Conservation (phyloP, 2,888 invertebrate genomes). For the Heliconius erato region DNA sequence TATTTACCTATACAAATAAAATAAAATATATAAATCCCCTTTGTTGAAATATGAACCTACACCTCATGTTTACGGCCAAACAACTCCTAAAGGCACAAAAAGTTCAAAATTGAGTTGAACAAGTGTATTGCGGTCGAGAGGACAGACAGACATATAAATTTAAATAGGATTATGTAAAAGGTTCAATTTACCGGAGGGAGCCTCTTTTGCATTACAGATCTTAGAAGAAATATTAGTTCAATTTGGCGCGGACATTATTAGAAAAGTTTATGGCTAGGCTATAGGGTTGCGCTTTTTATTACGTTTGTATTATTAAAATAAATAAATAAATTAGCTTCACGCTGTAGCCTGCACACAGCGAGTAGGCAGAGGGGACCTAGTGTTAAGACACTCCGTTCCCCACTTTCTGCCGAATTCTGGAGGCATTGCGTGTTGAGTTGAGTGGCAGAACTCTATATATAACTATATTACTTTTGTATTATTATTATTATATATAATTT, state of each 20-base stretch:
- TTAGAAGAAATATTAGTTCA: slow-evolving; percentile 55
- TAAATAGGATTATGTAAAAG: slow-evolving; percentile 42
- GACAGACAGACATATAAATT: slow-evolving; percentile 22
- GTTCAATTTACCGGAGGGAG: slow-evolving; percentile 40
- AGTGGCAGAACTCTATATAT: neutral
- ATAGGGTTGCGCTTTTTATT: slow-evolving; percentile 42
- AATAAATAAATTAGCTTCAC: neutral
- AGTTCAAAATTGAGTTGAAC: neutral
- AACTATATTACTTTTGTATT: neutral
- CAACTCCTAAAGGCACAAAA: neutral
- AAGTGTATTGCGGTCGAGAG: slow-evolving; percentile 1
- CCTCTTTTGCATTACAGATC: slow-evolving; percentile 49
- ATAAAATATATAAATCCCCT: neutral
- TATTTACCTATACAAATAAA: neutral
- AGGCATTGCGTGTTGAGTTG: too few species aligned
- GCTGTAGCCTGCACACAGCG: too few species aligned
- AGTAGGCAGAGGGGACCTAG: too few species aligned
- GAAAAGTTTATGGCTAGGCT: slow-evolving; percentile 55
- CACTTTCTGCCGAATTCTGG: too few species aligned
- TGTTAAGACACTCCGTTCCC: too few species aligned
- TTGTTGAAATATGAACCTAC: neutral
- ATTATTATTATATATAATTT: too few species aligned
- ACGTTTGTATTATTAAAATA: neutral
- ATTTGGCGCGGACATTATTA: slow-evolving; percentile 58
- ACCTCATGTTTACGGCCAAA: neutral